These are phyloP conservation scores for Gadopsis bispinosus DNA, from an alignment of 2,797 vertebrate genomes.

Conservation along the genomic window DNA sequence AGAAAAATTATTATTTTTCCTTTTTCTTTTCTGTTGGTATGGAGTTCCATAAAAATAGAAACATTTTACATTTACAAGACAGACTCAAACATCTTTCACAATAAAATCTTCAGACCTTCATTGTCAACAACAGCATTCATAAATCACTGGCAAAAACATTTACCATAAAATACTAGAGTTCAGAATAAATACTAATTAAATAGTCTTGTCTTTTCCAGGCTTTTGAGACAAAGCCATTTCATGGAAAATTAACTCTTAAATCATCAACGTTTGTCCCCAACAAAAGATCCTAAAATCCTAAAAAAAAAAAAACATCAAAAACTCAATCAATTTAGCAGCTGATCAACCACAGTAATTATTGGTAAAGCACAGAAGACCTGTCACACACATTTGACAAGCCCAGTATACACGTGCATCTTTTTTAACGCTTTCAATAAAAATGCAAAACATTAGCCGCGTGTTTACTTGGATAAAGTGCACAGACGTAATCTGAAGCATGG, in stretches of 20 bases:
- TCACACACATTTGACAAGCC: not conserved
- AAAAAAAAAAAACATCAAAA: not conserved
- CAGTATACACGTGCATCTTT: not conserved
- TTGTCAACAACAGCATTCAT: not conserved
- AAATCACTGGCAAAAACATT: not conserved
- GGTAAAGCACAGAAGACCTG: not conserved
- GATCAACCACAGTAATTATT: slow-evolving; percentile 12
- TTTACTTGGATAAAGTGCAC: slow-evolving; percentile 29
- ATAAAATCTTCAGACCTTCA: not conserved
- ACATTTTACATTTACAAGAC: too few species aligned
- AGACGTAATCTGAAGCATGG: slow-evolving; percentile 30
- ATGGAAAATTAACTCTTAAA: not conserved
- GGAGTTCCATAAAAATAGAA: too few species aligned
- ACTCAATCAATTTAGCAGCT: slow-evolving; percentile 2
- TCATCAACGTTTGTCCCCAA: not conserved
- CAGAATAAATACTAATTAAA: not conserved
- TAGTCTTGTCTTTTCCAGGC: too few species aligned
- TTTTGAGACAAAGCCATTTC: not conserved
- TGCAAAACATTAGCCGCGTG: slow-evolving; percentile 25
- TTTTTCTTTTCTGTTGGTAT: too few species aligned
- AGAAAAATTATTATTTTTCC: too few species aligned
- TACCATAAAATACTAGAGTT: not conserved
- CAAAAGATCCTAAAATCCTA: not conserved
- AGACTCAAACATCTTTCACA: not conserved
- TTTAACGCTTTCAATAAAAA: slow-evolving; percentile 10